Conservation (phyloP, 2,888 invertebrate species). For the Acleris laterana region DNA sequence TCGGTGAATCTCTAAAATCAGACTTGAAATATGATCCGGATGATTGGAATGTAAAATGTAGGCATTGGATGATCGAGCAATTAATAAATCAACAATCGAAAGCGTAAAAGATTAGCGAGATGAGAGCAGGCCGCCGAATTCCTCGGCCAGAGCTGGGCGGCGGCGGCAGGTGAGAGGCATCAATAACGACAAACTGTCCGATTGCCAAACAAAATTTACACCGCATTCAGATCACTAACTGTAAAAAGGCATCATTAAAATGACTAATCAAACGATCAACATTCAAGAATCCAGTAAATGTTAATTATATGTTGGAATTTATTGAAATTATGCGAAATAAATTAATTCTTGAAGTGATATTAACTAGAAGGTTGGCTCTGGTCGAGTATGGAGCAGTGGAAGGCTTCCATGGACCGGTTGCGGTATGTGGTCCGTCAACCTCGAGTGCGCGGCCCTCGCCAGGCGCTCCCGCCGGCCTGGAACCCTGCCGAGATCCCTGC, state of each 20-base stretch:
- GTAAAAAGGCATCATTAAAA: constrained; percentile 75
- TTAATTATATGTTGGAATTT: constrained; percentile 75
- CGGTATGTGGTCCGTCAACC: constrained; percentile 64
- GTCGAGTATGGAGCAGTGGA: constrained; percentile 58
- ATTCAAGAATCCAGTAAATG: constrained; percentile 75
- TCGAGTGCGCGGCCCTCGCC: constrained; percentile 42
- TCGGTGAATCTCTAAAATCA: constrained; percentile 28
- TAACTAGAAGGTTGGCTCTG: constrained; percentile 59
- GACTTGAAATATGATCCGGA: constrained; percentile 31
- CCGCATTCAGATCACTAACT: constrained; percentile 73
- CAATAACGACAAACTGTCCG: constrained; percentile 60
- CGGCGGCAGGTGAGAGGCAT: constrained; percentile 56
- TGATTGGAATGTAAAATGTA: constrained; percentile 39
- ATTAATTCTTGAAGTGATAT: constrained; percentile 67
- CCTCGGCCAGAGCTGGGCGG: constrained; percentile 55
- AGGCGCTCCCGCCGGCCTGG: constrained; percentile 29
- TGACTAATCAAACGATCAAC: constrained; percentile 77
- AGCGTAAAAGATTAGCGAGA: constrained; percentile 74
- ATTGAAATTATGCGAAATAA: constrained; percentile 73
- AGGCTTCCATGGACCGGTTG: constrained; percentile 68
- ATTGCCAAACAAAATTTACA: constrained; percentile 71
- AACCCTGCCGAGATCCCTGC: constrained; percentile 11
- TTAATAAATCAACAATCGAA: constrained; percentile 77
- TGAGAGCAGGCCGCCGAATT: constrained; percentile 67
- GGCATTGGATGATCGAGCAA: constrained; percentile 70